Percentiles rank a stretch among this genome's conserved stretches.
phyloP scores from a whole-genome alignment of 1,140 invertebrate species.

The Euglossa dilemma region DNA sequence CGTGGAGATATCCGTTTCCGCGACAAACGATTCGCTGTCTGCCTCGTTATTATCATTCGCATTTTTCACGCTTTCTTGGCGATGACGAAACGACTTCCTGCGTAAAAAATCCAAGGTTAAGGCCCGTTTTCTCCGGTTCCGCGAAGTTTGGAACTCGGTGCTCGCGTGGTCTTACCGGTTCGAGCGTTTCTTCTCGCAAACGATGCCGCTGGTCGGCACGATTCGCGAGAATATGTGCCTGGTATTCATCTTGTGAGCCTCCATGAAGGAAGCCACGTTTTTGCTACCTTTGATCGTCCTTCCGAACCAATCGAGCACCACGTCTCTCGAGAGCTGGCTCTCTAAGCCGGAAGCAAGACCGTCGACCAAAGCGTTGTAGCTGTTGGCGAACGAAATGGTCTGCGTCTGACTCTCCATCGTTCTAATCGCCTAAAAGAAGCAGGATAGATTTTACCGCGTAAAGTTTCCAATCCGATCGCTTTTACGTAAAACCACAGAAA shows the following conservation, averaged over 20 bases:
- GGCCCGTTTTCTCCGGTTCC: too few species aligned
- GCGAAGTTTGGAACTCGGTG: not conserved
- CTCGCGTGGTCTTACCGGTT: constrained; percentile 45
- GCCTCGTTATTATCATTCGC: not conserved
- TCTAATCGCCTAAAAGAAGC: constrained; percentile 20
- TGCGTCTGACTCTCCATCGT: constrained; percentile 40
- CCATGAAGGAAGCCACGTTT: constrained; percentile 72
- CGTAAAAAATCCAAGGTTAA: not conserved
- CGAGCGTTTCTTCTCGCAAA: constrained; percentile 42
- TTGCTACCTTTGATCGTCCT: constrained; percentile 68
- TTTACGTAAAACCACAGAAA: constrained; percentile 7
- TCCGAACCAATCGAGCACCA: constrained; percentile 77
- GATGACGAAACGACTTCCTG: not conserved
- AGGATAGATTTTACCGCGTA: not conserved
- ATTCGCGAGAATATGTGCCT: constrained; percentile 70
- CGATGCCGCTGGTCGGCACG: constrained; percentile 53
- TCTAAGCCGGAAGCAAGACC: constrained; percentile 69
- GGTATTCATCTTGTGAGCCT: constrained; percentile 64
- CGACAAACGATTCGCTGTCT: not conserved
- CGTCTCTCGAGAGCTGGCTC: constrained; percentile 69
- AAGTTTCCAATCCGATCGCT: not conserved
- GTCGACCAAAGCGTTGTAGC: constrained; percentile 72
- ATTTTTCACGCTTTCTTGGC: not conserved
- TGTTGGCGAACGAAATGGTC: constrained; percentile 72
- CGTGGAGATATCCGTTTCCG: not conserved